Conservation (phyloP, 2,888 invertebrate species). For the Pseudeuparius sepicola region DNA sequence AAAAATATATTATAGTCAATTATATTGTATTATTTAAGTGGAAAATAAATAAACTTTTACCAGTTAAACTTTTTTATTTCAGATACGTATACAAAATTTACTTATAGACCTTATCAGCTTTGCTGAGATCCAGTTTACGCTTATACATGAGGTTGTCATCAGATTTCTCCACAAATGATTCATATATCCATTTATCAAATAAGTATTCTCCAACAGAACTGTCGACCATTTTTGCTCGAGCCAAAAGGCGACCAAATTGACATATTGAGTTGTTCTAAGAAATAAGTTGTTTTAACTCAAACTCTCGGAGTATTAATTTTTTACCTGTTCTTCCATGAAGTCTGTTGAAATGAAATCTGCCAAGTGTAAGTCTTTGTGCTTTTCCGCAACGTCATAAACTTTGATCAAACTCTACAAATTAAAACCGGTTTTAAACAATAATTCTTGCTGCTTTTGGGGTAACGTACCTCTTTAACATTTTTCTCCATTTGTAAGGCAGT, state of each 20-base stretch:
- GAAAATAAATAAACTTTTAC: too few relatives aligned
- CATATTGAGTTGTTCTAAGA: slow-evolving; percentile 33
- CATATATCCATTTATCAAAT: slow-evolving; percentile 34
- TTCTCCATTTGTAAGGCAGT: slow-evolving; percentile 35
- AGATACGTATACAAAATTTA: too few relatives aligned
- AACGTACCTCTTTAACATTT: slow-evolving; percentile 32
- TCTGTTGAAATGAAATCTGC: slow-evolving; percentile 44
- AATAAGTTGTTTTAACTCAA: too few relatives aligned
- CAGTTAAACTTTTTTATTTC: too few relatives aligned
- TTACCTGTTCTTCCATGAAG: slow-evolving; percentile 46
- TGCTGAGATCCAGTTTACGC: slow-evolving; percentile 13
- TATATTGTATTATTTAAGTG: too few relatives aligned
- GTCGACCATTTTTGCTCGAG: slow-evolving; percentile 28
- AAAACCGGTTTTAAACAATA: neutral
- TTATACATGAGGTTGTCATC: slow-evolving; percentile 26
- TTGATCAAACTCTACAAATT: slow-evolving; percentile 36
- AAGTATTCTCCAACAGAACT: slow-evolving; percentile 28
- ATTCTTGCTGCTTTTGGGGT: slow-evolving; percentile 15
- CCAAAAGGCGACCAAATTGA: slow-evolving; percentile 29
- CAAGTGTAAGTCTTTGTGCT: slow-evolving; percentile 41
- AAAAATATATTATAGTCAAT: too few relatives aligned
- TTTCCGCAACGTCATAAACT: slow-evolving; percentile 38
- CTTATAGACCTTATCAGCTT: slow-evolving; percentile 1
- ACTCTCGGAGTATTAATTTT: slow-evolving; percentile 1
- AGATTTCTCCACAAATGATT: slow-evolving; percentile 26